Evolutionary conservation across 2,113 vertebrate species (phyloP), one percentile per base, ranked within the genome.

Genomic region (Eira barbara): DNA sequence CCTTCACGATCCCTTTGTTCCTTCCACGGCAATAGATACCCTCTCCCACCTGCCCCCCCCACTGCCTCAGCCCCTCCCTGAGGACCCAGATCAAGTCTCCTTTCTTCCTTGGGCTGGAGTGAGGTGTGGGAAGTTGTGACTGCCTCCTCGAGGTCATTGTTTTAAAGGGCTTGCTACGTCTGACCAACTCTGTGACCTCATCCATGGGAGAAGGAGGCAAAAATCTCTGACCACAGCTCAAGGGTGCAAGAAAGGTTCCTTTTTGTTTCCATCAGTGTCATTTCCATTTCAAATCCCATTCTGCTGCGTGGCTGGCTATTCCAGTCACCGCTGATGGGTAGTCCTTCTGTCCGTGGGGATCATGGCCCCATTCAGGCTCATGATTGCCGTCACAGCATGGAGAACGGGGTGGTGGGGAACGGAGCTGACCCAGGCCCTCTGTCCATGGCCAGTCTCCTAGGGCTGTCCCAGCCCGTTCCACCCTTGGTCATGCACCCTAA

Each of bases 41-140:
- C 13, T 1, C 15, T n/a, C 10, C 31, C 27, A 4, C 1, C 39
- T 5, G 4, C 39, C 29, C 4, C 3, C 14, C 8, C 9, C 17
- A 42, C 13, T 39, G 20, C 31, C n/a, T 81, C 47, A 18, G 79
- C 79, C 47, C 74, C 21, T 4, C 45, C 45, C 27, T 15, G 25
- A 63, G 20, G 67, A 13, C 55, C 29, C 8, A 31, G 59, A 34
- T 42, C 65, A 20, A 20, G 4, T 29, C 39, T 49, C 12, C 4
- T 47, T 31, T 88, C 63, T 36, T 80, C 36, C 63, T 45, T 31
- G 23, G 63, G 29, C 18, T 82, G 27, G 57, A 95, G 18, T 11
- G 61, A 90, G 39, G 13, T 4, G 2, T 29, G 15, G 20, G 15
- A 20, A n/a, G 47, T 11, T 11, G 34, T 20, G 18, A 45, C 80